A percentile compares a stretch with the other conserved stretches of the same genome.
phyloP scores from a whole-genome alignment of 1,140 invertebrate genomes.

The Drosophila nasuta region DNA sequence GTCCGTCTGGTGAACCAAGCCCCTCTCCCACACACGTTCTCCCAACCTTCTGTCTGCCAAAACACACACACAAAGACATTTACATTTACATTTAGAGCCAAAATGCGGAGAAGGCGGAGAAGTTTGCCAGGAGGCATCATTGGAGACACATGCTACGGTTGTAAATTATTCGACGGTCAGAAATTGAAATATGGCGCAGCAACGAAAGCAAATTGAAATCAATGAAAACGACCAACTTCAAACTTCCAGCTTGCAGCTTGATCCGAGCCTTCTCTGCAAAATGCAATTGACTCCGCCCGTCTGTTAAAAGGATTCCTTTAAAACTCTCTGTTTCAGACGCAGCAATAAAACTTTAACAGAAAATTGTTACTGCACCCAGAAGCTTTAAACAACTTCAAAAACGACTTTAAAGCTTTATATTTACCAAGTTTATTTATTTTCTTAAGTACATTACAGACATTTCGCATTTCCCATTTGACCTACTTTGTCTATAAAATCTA shows the following conservation, averaged over 20 bases:
- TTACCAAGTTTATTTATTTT: too few species aligned
- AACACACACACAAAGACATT: conserved; percentile 21
- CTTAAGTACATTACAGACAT: not conserved
- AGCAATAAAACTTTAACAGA: not conserved
- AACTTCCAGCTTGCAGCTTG: conserved; percentile 30
- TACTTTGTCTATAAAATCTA: not conserved
- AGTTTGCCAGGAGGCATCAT: conserved; percentile 22
- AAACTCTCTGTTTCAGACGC: too few species aligned
- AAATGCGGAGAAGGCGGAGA: conserved; percentile 7
- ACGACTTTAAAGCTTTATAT: too few species aligned
- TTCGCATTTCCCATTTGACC: not conserved
- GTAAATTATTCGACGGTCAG: conserved; percentile 80
- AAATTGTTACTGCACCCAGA: not conserved
- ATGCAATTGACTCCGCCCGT: conserved; percentile 8
- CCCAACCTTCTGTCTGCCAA: conserved; percentile 22
- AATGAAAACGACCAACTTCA: conserved; percentile 62
- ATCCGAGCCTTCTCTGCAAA: conserved; percentile 17
- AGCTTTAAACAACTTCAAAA: not conserved
- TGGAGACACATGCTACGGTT: conserved; percentile 80
- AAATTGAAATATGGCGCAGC: conserved; percentile 82
- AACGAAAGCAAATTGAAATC: conserved; percentile 79
- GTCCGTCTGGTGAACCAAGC: conserved; percentile 24
- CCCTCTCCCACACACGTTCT: not conserved
- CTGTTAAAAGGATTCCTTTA: not conserved
- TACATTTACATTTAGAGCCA: conserved; percentile 1